Evolutionary conservation across 2,113 vertebrate species (phyloP).

Genomic region (Capricornis sumatraensis): DNA sequence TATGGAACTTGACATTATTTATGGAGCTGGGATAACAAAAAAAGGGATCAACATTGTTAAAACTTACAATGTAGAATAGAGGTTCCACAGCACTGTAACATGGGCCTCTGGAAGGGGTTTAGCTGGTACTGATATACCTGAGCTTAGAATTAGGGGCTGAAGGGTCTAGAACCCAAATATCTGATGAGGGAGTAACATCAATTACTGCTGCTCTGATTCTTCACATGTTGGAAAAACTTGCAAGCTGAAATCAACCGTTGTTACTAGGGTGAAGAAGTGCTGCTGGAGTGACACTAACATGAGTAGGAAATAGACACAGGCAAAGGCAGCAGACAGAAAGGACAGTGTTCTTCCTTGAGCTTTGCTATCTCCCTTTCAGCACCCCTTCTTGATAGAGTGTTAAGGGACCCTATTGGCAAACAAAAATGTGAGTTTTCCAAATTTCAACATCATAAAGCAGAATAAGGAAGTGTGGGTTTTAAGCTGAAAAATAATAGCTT

Average conservation of each 20-base stretch:
- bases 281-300: not conserved
- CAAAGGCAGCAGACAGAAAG: not conserved
- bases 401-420: not conserved
- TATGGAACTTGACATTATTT: not conserved
- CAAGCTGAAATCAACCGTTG: not conserved
- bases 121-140: not conserved
- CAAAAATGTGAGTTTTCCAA: not conserved
- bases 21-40: not conserved
- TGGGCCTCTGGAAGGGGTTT: not conserved
- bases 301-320: not conserved
- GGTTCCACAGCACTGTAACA: not conserved
- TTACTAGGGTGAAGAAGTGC: not conserved
- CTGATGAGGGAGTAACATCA: not conserved
- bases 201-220: not conserved
- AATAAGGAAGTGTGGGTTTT: not conserved
- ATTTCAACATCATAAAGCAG: not conserved
- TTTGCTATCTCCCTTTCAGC: not conserved
- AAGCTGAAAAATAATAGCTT: not conserved
- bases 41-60: not conserved
- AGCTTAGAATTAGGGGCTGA: not conserved
- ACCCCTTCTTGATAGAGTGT: not conserved
- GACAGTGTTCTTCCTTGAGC: rapidly evolving
- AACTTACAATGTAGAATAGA: not conserved
- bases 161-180: not conserved
- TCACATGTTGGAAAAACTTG: not conserved